Evolutionary conservation across 2,888 invertebrate species (phyloP), one percentile per base, ranked within the genome.

Genomic region (Calameuta idolon): DNA sequence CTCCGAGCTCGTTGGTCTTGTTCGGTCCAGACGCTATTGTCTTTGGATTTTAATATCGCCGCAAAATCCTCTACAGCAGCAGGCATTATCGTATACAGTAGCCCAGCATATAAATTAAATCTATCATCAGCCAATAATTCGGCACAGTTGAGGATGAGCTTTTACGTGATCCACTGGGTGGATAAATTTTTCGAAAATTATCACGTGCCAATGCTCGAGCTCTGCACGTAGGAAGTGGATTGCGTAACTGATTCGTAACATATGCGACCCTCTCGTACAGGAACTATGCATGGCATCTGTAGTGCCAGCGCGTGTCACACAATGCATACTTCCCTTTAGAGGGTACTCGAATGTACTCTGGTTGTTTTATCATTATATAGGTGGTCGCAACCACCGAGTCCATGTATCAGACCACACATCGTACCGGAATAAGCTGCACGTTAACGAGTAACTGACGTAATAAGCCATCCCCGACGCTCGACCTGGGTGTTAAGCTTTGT

Each of bases 221-320:
- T 55, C 9, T 9, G 9, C 9, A 23, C 23, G 55, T 9, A 55
- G 55, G 23, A 55, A 23, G 55, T 83, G 80, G 80, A 73, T 84
- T 81, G 81, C 77, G 83, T 85, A 89, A 90, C 89, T 90, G 89
- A 90, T 89, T 88, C 83, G 87, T 86, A 87, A 88, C 90, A 90
- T 90, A 90, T 90, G 90, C 85, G 87, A 77, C 74, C 79, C 85
- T 85, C 88, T 89, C 83, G 84, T 35, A 86, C 83, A 81, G 76
- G 82, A 86, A 87, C 88, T 85, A 84, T 80, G 71, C 80, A 83
- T 83, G 85, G 89, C 88, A 88, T 91, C 89, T 91, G 89, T 90
- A 91, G 91, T 90, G 85, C 85, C 83, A 86, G 89, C 91, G 91
- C 91, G 91, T 91, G 91, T 87, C 89, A 83, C 83, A 91, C 91